Evolutionary conservation across 2,797 vertebrate species (phyloP), one percentile per base, ranked within the genome.

Genomic region (Phaenicophaeus curvirostris): DNA sequence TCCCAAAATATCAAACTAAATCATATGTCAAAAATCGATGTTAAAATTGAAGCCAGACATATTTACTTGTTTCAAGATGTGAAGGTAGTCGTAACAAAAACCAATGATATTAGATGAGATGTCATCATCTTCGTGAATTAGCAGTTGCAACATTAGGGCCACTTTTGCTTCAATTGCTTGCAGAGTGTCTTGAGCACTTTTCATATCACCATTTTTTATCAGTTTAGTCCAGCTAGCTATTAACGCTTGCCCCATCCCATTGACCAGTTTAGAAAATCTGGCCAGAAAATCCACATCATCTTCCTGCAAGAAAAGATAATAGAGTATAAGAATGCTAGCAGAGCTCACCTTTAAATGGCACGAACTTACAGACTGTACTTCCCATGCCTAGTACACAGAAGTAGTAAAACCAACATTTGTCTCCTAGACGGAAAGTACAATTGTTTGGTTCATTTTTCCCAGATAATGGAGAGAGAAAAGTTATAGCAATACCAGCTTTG

Each of bases 261-360:
- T 99, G 65, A 99, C 98, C 95, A 99, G 97, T 58, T 99, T 99
- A 5, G 99, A 99, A 97, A 99, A 99, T 96, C 99, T 99, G 44
- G 99, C 99, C 91, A 99, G 98, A 97, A 99, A 99, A 98, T 99
- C 99, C 95, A 99, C 99, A 89, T 99, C 99, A 96, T 99, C 99
- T 96, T 99, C 99, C 99, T 99, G 87, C 21, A 96, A 94, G 46
- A 86, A 89, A 77, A 92, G 42, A 78, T 6, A 84, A 7, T 4
- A 0, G 3, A 80, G 44, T 48, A 48, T 12, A 91, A 80, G 66
- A 94, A 44, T 20, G 76, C n/a, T 51, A 86, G 50, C 31, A 83
- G 35, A 93, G 17, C 30, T 88, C 48, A 68, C 4, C 12, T 62
- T 87, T 66, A 90, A 76, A 65, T n/a, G 16, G 30, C 48, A 65